phyloP scores from a whole-genome alignment of 2,888 invertebrate species.

The Embidobia sp. region DNA sequence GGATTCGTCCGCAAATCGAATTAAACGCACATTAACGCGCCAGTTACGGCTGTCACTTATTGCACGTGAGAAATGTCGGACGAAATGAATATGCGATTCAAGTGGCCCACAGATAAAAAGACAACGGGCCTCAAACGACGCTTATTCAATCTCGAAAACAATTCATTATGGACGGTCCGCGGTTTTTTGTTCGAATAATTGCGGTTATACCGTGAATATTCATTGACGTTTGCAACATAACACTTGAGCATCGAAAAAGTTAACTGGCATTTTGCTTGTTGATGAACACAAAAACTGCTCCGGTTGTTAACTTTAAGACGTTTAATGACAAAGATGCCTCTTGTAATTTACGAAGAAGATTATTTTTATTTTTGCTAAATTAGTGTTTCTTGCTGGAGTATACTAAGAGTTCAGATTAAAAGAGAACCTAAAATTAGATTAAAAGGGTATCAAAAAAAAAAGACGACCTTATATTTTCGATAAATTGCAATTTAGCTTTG shows the following conservation, averaged over 20 bases:
- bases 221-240: conserved; percentile 34
- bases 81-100: conserved; percentile 61
- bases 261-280: conserved; percentile 22
- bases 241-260: conserved; percentile 36
- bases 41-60: conserved; percentile 66
- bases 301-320: conserved; percentile 8
- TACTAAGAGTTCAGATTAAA: no score
- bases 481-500: no score
- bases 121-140: conserved; percentile 27
- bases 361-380: no score
- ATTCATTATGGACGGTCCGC: conserved; percentile 48
- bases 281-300: conserved; percentile 20
- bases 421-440: no score
- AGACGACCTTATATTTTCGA: no score
- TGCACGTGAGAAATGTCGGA: conserved; percentile 58
- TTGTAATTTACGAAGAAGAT: no score
- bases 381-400: no score
- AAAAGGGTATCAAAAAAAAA: no score
- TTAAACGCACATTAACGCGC: conserved; percentile 67
- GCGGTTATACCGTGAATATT: conserved; percentile 43
- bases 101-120: conserved; percentile 49
- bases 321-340: no score
- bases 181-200: conserved; percentile 42
- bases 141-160: conserved; percentile 46
- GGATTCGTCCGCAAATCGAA: conserved; percentile 61